Evolutionary conservation across 1,140 invertebrate genomes (phyloP).

Genomic region (Brachionus rubens): DNA sequence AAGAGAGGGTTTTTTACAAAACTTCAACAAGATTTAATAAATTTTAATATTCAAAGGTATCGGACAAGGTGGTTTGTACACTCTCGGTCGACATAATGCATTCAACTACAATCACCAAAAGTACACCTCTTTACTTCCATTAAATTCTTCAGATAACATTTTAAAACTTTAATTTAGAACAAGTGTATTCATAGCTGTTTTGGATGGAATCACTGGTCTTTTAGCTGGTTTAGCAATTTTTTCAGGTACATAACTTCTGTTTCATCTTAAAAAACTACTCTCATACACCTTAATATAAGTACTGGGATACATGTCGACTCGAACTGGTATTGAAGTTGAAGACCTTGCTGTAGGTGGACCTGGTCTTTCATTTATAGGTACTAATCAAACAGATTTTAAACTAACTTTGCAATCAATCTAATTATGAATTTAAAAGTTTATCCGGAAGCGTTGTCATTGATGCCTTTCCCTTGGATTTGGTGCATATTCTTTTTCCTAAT

Average conservation of each 20-base stretch:
- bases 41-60: neutral
- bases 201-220: constrained; percentile 63
- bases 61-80: constrained; percentile 27
- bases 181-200: constrained; percentile 21
- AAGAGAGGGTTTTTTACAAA: neutral
- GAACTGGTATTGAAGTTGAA: constrained; percentile 52
- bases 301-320: constrained; percentile 52
- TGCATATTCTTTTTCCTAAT: constrained; percentile 96
- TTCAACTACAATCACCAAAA: constrained; percentile 46
- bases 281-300: constrained; percentile 52
- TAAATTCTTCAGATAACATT: neutral
- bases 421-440: constrained; percentile 70
- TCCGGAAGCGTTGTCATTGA: constrained; percentile 75
- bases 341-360: constrained; percentile 51
- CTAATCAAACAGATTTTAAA: constrained; percentile 59
- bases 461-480: constrained; percentile 93
- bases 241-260: neutral
- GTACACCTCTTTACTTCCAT: neutral
- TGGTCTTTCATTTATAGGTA: constrained; percentile 34
- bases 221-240: constrained; percentile 54
- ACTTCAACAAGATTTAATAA: neutral
- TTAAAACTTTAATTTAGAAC: constrained; percentile 11
- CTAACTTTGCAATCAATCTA: constrained; percentile 65
- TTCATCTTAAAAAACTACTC: neutral
- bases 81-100: constrained; percentile 30